Conservation (phyloP, 2,797 vertebrate species). For the Bradypodion pumilum region DNA sequence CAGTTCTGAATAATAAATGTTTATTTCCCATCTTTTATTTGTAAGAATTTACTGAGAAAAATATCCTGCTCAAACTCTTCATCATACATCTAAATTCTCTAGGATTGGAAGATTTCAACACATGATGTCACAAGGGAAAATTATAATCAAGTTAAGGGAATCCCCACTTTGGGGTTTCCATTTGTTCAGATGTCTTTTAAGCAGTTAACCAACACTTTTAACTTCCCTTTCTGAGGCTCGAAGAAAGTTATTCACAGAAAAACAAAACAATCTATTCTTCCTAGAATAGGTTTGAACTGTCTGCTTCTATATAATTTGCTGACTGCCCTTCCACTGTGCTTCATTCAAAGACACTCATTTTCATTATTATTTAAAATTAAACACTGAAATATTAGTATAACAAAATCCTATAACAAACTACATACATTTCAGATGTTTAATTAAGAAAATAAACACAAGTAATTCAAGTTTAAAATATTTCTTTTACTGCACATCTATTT, state of each 20-base stretch:
- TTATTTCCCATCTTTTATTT: conserved; percentile 26
- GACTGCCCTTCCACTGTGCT: neutral
- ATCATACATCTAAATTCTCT: conserved; percentile 44
- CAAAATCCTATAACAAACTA: no score
- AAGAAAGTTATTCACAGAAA: conserved; percentile 8
- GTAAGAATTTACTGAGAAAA: conserved; percentile 41
- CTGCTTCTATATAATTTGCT: neutral
- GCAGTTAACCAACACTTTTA: conserved; percentile 32
- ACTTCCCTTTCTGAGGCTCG: conserved; percentile 27
- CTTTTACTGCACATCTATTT: neutral
- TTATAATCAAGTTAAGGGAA: conserved; percentile 55
- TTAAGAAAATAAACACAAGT: neutral
- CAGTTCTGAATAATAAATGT: neutral
- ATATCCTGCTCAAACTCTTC: conserved; percentile 48
- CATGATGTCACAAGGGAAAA: conserved; percentile 66
- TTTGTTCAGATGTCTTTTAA: conserved; percentile 56
- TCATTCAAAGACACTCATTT: neutral
- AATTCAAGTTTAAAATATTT: neutral
- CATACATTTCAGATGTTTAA: neutral
- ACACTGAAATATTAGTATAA: neutral
- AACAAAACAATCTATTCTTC: neutral
- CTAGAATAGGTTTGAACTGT: neutral
- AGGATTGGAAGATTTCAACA: conserved; percentile 50
- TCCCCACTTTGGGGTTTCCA: conserved; percentile 66
- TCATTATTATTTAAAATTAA: neutral